Base-by-base conservation (phyloP, 2,888 invertebrate genomes). In the Galerucella calmariensis region DNA sequence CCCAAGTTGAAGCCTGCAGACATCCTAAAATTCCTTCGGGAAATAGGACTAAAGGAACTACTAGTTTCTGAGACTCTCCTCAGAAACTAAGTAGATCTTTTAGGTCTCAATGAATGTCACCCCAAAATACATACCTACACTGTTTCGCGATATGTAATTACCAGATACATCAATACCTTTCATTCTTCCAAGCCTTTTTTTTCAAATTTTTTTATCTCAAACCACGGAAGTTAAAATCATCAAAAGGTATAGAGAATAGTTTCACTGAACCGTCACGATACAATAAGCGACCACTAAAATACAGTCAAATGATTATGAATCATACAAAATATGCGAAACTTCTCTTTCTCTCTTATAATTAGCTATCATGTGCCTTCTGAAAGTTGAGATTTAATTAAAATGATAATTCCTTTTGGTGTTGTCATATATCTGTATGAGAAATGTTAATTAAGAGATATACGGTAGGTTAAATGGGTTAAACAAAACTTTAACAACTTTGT, bases 371-470 rank as follows among this genome's bases (percentile, higher is more conserved):
- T 61, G 61, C n/a, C 61, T 61, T n/a, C 20, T 80, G 78, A 80
- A 80, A 79, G 76, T 79, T 61, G 67, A 79, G 81, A 81, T 81
- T 81, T 61, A 81, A 80, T 80, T 80, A 79, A 80, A 80, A 74
- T 78, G 81, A 81, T 81, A 81, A 81, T 73, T 76, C 79, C 79
- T 79, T 76, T 79, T 80, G 78, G 73, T 66, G 77, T 73, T 79
- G 80, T 76, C 79, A 41, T 41, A 78, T 76, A 76, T 76, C 79
- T 73, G 76, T 71, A 75, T 74, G 75, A 79, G 78, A 77, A 78
- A 79, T 79, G 79, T 80, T 78, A 81, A 81, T 81, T 80, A 77
- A 72, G 67, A 68, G 63, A 8, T 59, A 51, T 51, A n/a, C n/a
- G 6, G n/a, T n/a, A 51, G n/a, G 35, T 48, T 48, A 11, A 20